These are phyloP conservation scores for Ecliptopera silaceata DNA, from an alignment of 2,888 invertebrate species.

Conservation along the genomic window DNA sequence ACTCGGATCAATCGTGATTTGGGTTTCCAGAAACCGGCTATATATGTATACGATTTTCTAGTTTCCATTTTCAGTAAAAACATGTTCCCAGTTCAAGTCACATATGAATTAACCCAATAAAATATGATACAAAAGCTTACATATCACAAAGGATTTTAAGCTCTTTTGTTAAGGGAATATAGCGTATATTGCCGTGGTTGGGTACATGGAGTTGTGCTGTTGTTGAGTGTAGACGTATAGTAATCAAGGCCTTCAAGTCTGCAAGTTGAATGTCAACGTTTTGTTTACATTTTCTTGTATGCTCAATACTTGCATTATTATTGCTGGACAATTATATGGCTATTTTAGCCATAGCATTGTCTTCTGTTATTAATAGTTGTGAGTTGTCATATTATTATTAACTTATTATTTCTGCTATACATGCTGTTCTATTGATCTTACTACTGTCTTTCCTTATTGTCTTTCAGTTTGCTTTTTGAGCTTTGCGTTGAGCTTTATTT, in stretches of 20 bases:
- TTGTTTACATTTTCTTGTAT: constrained; percentile 63
- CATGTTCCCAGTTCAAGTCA: constrained; percentile 58
- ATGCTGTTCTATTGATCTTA: constrained; percentile 7
- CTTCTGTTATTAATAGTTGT: constrained; percentile 1
- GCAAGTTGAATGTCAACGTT: constrained; percentile 75
- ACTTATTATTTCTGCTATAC: too few relatives aligned
- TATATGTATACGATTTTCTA: constrained; percentile 61
- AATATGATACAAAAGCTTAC: constrained; percentile 33
- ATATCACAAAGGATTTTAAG: constrained; percentile 22
- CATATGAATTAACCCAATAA: constrained; percentile 41
- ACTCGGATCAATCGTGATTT: too few relatives aligned
- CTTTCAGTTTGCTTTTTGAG: neutral
- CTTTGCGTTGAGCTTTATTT: neutral
- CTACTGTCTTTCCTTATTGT: constrained; percentile 3
- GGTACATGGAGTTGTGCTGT: constrained; percentile 33
- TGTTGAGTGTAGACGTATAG: constrained; percentile 52
- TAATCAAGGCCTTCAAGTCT: constrained; percentile 74
- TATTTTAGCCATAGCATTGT: constrained; percentile 11
- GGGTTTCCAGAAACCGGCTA: too few relatives aligned
- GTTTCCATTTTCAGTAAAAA: constrained; percentile 82
- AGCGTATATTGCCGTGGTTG: constrained; percentile 37
- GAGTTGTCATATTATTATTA: neutral
- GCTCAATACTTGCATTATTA: constrained; percentile 15
- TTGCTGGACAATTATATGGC: constrained; percentile 8
- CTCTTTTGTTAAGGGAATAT: constrained; percentile 18